These are phyloP conservation scores for Euthynnus affinis DNA, from an alignment of 2,797 vertebrate genomes.

Conservation along the genomic window DNA sequence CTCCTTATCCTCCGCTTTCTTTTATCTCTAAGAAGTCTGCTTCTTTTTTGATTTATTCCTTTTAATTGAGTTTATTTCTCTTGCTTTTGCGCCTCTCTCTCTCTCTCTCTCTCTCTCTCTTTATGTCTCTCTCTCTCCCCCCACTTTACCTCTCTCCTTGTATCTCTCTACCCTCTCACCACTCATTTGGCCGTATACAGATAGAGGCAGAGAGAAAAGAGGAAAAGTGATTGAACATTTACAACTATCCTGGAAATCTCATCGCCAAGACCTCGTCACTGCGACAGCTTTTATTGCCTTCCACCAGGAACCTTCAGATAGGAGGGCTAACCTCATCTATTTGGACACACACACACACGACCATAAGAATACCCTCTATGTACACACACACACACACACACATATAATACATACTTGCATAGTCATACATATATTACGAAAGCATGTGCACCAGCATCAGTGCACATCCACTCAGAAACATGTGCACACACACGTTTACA, in stretches of 20 bases:
- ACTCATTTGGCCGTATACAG: slow-evolving; percentile 27
- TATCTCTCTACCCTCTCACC: slow-evolving; percentile 9
- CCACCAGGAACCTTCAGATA: slow-evolving; percentile 72
- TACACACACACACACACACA: slow-evolving; percentile 15
- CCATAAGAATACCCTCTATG: not conserved
- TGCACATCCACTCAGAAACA: slow-evolving; percentile 10
- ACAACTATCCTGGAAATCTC: slow-evolving; percentile 79
- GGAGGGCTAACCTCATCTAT: slow-evolving; percentile 79
- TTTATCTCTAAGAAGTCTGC: not conserved
- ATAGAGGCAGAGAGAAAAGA: slow-evolving; percentile 47
- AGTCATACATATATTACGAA: slow-evolving; percentile 30
- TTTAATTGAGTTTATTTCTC: slow-evolving; percentile 45
- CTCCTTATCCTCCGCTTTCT: not conserved
- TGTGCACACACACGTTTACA: not conserved
- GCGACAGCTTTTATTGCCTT: slow-evolving; percentile 83
- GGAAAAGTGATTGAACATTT: slow-evolving; percentile 80
- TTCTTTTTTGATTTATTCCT: slow-evolving; percentile 18
- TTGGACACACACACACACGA: slow-evolving; percentile 28
- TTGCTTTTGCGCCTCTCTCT: not conserved
- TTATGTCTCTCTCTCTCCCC: not conserved
- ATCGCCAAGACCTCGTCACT: slow-evolving; percentile 69
- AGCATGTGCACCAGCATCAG: not conserved
- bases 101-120: not conserved
- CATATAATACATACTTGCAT: slow-evolving; percentile 14
- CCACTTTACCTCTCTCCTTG: not conserved